phyloP scores from a whole-genome alignment of 2,797 vertebrate species.

The Pelodytes ibericus region DNA sequence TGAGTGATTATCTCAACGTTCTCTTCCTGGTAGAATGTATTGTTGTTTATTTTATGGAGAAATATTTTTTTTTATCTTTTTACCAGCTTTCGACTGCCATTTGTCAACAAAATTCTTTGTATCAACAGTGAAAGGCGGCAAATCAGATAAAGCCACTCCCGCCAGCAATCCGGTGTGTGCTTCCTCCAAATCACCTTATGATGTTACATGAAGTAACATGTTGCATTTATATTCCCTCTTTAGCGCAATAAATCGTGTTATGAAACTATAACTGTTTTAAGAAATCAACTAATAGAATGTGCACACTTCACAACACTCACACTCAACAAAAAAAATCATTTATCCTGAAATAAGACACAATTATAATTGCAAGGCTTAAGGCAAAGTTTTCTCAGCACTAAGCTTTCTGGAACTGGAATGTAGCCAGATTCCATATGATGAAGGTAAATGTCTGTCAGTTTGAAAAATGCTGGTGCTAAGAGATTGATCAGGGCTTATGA shows the following conservation, averaged over 20 bases:
- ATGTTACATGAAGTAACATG: too few relatives aligned
- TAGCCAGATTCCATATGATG: conserved; percentile 29
- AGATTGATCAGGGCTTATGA: conserved; percentile 29
- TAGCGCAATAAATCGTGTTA: too few relatives aligned
- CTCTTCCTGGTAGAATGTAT: too few relatives aligned
- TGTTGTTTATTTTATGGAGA: too few relatives aligned
- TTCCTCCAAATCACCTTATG: neutral
- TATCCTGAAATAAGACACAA: conserved; percentile 51
- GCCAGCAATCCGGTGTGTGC: neutral
- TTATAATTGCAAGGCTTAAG: conserved; percentile 30
- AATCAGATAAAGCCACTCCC: too few relatives aligned
- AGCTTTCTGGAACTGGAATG: conserved; percentile 29
- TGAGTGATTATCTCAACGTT: too few relatives aligned
- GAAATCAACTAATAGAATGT: too few relatives aligned
- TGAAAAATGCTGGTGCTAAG: conserved; percentile 27
- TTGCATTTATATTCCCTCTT: too few relatives aligned
- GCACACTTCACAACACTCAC: neutral
- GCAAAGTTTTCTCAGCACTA: conserved; percentile 43
- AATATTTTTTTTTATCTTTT: neutral
- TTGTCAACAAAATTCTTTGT: neutral
- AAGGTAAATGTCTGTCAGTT: conserved; percentile 27
- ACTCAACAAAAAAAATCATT: conserved; percentile 7
- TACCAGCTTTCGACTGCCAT: neutral
- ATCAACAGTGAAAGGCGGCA: neutral
- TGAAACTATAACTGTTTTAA: too few relatives aligned